These are phyloP conservation scores for Artibeus jamaicensis DNA, from an alignment of 2,797 vertebrate species.

Conservation along the genomic window DNA sequence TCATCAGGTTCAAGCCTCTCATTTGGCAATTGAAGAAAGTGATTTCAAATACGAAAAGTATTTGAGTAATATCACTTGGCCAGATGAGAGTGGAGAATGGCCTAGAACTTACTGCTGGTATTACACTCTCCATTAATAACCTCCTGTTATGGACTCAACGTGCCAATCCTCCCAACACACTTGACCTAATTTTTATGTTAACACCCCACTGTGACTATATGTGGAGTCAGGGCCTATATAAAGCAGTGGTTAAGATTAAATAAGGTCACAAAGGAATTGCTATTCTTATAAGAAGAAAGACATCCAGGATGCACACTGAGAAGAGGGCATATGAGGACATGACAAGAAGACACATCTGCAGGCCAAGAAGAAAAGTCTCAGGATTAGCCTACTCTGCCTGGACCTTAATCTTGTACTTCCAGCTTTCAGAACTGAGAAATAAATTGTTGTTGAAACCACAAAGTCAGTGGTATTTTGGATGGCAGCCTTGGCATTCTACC, in stretches of 20 bases:
- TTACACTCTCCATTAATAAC: neutral
- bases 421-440: neutral
- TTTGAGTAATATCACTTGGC: neutral
- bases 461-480: neutral
- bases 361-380: no score
- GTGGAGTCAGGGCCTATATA: neutral
- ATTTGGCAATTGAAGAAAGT: neutral
- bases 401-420: neutral
- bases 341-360: neutral
- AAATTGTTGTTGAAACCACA: neutral
- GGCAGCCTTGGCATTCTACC: neutral
- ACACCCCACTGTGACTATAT: neutral
- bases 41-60: neutral
- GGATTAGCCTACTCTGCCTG: neutral
- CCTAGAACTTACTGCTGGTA: neutral
- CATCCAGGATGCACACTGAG: neutral
- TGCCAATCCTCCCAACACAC: rapidly evolving
- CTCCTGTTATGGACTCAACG: neutral
- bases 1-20: neutral
- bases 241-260: neutral
- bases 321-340: neutral
- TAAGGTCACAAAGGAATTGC: neutral
- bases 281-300: neutral
- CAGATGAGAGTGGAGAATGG: neutral
- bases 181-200: neutral